Conservation (phyloP, 2,113 vertebrate genomes). For the Eira barbara region DNA sequence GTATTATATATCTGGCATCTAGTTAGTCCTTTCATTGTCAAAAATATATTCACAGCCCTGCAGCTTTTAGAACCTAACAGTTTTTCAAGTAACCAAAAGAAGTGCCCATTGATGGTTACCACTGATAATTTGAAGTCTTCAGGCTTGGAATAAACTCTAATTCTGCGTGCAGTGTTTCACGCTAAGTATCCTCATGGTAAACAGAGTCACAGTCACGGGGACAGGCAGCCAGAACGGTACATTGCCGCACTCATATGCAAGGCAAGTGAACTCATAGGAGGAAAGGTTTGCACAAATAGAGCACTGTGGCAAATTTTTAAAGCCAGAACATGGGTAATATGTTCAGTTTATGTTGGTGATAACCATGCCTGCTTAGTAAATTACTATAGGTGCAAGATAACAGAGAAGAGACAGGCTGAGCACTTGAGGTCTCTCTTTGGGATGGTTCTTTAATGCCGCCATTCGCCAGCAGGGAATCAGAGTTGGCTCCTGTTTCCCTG, state of each 20-base stretch:
- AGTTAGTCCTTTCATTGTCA: conserved; percentile 64
- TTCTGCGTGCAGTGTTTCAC: conserved; percentile 56
- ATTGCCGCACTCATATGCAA: conserved; percentile 34
- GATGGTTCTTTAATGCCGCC: neutral
- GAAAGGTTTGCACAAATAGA: conserved; percentile 68
- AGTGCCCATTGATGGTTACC: conserved; percentile 73
- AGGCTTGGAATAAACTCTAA: conserved; percentile 56
- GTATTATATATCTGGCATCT: conserved; percentile 56
- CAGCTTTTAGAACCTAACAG: conserved; percentile 71
- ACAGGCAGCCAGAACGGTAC: conserved; percentile 55
- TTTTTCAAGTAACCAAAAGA: conserved; percentile 74
- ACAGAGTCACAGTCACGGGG: conserved; percentile 51
- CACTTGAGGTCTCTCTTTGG: neutral
- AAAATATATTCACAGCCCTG: conserved; percentile 65
- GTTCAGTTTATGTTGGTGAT: conserved; percentile 53
- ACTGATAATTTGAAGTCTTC: conserved; percentile 69
- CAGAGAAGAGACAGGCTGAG: conserved; percentile 58
- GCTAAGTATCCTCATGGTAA: conserved; percentile 61
- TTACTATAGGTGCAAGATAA: conserved; percentile 57
- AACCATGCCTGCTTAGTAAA: conserved; percentile 67
- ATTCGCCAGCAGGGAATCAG: neutral
- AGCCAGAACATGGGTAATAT: conserved; percentile 54
- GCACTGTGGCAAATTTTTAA: conserved; percentile 48
- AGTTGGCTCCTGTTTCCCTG: neutral
- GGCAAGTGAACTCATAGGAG: conserved; percentile 64